Percentiles rank a stretch among this genome's conserved stretches.
Evolutionary conservation across 2,113 vertebrate genomes (phyloP).

Genomic region (Tragelaphus strepsiceros): DNA sequence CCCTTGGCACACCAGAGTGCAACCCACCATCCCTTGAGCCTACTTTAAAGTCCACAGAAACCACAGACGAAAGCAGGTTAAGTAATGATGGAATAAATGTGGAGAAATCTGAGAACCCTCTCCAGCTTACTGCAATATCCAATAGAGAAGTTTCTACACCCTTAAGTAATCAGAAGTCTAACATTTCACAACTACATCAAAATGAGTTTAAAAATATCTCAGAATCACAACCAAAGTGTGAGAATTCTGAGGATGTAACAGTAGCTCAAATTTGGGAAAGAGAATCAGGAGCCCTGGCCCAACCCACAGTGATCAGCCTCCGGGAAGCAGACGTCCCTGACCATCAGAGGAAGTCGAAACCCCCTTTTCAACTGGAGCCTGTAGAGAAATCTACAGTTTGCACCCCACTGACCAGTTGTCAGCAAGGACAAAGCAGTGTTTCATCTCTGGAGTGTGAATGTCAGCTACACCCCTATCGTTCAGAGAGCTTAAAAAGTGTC

Average conservation of each 20-base stretch:
- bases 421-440: conserved; percentile 50
- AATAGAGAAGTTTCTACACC: conserved; percentile 44
- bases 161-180: conserved; percentile 43
- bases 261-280: conserved; percentile 5
- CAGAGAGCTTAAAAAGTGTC: conserved; percentile 72
- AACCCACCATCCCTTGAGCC: not conserved
- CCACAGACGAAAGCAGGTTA: conserved; percentile 32
- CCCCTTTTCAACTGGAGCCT: conserved; percentile 57
- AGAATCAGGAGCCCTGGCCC: conserved; percentile 23
- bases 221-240: conserved; percentile 24
- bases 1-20: not conserved
- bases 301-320: not conserved
- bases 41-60: conserved; percentile 9
- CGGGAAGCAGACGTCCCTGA: not conserved
- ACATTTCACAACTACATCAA: conserved; percentile 17
- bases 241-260: conserved; percentile 49
- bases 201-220: conserved; percentile 33
- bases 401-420: not conserved
- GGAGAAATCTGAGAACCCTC: conserved; percentile 42
- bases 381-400: conserved; percentile 52
- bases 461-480: conserved; percentile 52
- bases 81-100: not conserved
- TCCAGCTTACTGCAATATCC: not conserved
- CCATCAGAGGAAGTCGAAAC: not conserved
- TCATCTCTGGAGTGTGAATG: not conserved